Evolutionary conservation across 2,113 vertebrate genomes (phyloP).

Genomic region (Peucedramus taeniatus): DNA sequence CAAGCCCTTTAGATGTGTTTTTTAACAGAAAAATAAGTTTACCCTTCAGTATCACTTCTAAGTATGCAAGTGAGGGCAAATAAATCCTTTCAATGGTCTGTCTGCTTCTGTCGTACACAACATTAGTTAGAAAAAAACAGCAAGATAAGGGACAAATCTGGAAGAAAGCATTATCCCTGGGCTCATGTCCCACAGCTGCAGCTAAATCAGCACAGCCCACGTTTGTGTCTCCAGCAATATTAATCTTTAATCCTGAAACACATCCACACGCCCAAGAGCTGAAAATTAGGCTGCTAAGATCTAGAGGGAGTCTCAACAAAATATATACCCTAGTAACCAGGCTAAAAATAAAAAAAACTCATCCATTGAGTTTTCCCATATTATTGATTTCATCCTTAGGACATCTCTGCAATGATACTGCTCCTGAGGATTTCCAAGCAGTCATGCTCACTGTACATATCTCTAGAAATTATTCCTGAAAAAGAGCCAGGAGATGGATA

Average conservation of each 20-base stretch:
- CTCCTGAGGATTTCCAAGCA: not conserved
- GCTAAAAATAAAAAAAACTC: not conserved
- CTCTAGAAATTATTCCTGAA: not conserved
- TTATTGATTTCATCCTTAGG: not conserved
- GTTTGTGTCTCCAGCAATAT: not conserved
- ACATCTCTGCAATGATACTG: not conserved
- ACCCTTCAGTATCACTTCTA: not conserved
- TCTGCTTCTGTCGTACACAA: not conserved
- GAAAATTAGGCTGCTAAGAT: not conserved
- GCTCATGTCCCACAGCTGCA: not conserved
- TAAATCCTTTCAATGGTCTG: not conserved
- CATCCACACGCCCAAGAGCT: rapidly evolving
- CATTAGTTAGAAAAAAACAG: not conserved
- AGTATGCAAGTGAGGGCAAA: not conserved
- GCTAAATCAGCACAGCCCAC: not conserved
- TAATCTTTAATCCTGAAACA: not conserved
- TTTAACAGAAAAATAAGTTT: not conserved
- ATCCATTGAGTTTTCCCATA: not conserved
- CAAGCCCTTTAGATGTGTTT: not conserved
- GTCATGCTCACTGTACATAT: rapidly evolving
- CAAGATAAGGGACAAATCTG: not conserved
- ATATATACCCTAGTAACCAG: not conserved
- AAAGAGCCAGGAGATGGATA: not conserved
- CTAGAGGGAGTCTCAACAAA: not conserved
- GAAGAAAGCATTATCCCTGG: not conserved